Conservation (phyloP, 2,113 vertebrate genomes). For the Notarius lentiginosus region DNA sequence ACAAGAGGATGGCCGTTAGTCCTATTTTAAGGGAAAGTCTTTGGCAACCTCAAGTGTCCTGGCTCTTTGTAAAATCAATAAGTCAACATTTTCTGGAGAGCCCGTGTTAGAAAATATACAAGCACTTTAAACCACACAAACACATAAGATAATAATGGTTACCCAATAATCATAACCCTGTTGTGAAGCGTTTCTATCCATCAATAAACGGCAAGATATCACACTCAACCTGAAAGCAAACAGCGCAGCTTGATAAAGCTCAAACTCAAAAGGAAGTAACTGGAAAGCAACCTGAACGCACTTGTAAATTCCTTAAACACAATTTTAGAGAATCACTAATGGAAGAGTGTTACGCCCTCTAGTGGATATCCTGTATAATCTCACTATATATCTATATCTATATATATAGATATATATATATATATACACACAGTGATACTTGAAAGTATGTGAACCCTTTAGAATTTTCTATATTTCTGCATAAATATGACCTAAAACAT, state of each 20-base stretch:
- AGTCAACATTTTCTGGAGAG: background rate
- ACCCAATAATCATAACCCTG: background rate
- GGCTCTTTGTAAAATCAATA: background rate
- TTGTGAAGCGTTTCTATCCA: background rate
- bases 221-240: background rate
- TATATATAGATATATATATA: no score
- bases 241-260: background rate
- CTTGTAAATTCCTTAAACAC: background rate
- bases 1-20: background rate
- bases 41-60: background rate
- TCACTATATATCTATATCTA: background rate
- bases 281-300: background rate
- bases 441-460: background rate
- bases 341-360: conserved; percentile 46
- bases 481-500: no score
- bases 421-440: no score
- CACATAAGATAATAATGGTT: background rate
- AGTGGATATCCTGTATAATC: conserved; percentile 38
- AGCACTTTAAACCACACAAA: background rate
- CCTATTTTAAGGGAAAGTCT: background rate
- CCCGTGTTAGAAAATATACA: background rate
- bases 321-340: background rate
- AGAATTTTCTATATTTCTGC: no score
- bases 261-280: background rate
- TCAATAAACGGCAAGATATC: background rate